These are phyloP conservation scores for Pseudochromis fuscus DNA, from an alignment of 2,797 vertebrate genomes.

Conservation along the genomic window DNA sequence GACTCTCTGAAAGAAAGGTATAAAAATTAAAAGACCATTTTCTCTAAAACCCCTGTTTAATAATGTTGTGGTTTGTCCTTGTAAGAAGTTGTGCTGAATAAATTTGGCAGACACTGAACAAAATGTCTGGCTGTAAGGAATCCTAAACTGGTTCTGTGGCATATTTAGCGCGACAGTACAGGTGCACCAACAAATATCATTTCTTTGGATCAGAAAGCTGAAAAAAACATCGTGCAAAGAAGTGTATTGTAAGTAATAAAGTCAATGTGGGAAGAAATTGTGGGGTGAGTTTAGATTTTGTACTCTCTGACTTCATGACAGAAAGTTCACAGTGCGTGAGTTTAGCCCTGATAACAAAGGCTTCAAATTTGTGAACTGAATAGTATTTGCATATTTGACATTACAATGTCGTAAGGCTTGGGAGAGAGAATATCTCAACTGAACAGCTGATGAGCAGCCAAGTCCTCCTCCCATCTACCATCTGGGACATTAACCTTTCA, in stretches of 20 bases:
- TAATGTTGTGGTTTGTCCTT: no score
- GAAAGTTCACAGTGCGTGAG: slow-evolving; percentile 1
- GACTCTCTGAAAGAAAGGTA: slow-evolving; percentile 8
- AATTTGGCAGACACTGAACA: no score
- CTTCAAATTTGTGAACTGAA: slow-evolving; percentile 7
- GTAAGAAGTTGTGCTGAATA: no score
- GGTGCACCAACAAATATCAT: neutral
- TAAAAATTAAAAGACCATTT: no score
- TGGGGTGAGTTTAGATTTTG: neutral
- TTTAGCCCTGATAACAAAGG: slow-evolving; percentile 19
- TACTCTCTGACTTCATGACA: neutral
- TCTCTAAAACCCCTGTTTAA: no score
- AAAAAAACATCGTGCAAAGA: no score
- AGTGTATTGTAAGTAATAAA: neutral
- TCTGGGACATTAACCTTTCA: slow-evolving; percentile 55
- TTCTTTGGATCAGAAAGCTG: neutral
- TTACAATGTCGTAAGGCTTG: slow-evolving; percentile 39
- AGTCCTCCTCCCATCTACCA: slow-evolving; percentile 55
- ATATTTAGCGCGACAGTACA: no score
- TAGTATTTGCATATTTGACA: slow-evolving; percentile 55
- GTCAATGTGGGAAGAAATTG: neutral
- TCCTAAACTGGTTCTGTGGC: no score
- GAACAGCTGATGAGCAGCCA: slow-evolving; percentile 63
- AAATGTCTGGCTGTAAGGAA: no score
- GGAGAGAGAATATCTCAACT: slow-evolving; percentile 31